Conservation (phyloP, 2,797 vertebrate genomes). For the Microcaecilia unicolor region DNA sequence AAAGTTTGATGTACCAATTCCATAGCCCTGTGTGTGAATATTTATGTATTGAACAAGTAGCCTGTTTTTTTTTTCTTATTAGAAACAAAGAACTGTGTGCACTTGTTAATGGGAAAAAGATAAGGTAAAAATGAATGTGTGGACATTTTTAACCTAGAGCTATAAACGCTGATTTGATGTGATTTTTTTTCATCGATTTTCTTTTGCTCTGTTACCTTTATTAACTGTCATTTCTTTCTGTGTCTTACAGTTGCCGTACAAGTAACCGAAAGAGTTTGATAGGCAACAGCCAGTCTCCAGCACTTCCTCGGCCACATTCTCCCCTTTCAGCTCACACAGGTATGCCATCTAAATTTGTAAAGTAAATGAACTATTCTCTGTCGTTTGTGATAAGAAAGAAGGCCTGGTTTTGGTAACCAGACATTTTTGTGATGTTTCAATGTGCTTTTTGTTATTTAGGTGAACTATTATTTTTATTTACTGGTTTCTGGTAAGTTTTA, state of each 20-base stretch:
- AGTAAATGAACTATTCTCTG: no score
- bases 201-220: background rate
- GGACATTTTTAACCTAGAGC: conserved; percentile 9
- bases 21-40: no score
- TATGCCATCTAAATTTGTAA: no score
- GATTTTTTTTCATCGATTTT: conserved; percentile 10
- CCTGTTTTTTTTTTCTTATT: no score
- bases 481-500: background rate
- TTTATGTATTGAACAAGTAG: no score
- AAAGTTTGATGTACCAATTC: no score
- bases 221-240: conserved; percentile 28
- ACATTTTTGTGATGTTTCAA: no score
- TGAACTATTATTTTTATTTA: background rate
- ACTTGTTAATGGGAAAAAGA: no score
- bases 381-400: no score
- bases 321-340: conserved; percentile 92
- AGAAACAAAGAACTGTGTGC: no score
- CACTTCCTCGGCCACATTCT: conserved; percentile 87
- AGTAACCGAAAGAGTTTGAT: conserved; percentile 96
- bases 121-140: conserved; percentile 13
- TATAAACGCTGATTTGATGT: no score
- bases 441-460: background rate
- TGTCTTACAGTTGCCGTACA: conserved; percentile 79
- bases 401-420: no score
- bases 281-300: conserved; percentile 83